These are phyloP conservation scores for Oegoconia quadripuncta DNA, from an alignment of 2,888 invertebrate species.

Conservation along the genomic window DNA sequence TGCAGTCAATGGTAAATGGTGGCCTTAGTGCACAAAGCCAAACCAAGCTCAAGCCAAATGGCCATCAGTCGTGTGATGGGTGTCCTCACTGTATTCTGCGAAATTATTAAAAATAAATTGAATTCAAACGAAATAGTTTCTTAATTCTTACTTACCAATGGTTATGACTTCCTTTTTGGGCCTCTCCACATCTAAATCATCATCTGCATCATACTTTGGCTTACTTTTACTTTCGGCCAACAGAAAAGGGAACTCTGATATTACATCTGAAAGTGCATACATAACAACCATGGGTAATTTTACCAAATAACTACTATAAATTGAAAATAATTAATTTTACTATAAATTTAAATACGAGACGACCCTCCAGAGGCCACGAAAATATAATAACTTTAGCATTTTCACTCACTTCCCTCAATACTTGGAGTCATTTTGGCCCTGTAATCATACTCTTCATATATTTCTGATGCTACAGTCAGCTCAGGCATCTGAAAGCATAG, in stretches of 20 bases:
- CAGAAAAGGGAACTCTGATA: conserved; percentile 85
- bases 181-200: conserved; percentile 83
- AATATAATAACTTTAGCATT: conserved; percentile 1
- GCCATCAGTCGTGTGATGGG: too few species aligned
- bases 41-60: too few species aligned
- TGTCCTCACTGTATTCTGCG: too few species aligned
- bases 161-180: conserved; percentile 70
- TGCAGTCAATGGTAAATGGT: too few species aligned
- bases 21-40: too few species aligned
- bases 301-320: neutral
- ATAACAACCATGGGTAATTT: neutral
- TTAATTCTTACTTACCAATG: conserved; percentile 75
- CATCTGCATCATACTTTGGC: conserved; percentile 80
- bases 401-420: conserved; percentile 65
- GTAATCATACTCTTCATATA: conserved; percentile 84
- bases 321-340: neutral
- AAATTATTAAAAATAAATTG: too few species aligned
- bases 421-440: conserved; percentile 66
- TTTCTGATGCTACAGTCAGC: conserved; percentile 84
- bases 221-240: conserved; percentile 57
- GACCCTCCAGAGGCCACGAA: neutral
- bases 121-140: too few species aligned
- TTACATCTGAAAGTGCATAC: conserved; percentile 77
- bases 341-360: neutral
- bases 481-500: conserved; percentile 68